Conservation (phyloP, 1,140 invertebrate genomes). For the Meloidogyne floridensis region DNA sequence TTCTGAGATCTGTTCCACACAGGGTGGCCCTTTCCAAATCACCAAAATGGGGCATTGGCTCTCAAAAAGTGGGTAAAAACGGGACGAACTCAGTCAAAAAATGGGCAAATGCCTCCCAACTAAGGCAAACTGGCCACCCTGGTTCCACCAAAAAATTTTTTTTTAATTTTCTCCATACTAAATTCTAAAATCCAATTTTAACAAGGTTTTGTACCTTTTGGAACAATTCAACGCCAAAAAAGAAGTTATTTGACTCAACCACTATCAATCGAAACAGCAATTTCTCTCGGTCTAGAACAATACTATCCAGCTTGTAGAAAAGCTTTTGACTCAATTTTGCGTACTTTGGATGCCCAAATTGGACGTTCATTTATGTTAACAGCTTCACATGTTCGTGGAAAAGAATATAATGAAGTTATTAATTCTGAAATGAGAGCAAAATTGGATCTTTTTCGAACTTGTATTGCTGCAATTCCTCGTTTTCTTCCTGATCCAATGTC, state of each 20-base stretch:
- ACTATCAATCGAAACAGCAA: slow-evolving; percentile 79
- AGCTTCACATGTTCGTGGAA: background rate
- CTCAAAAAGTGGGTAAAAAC: too few species aligned
- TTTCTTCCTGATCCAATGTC: slow-evolving; percentile 96
- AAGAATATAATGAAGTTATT: slow-evolving; percentile 14
- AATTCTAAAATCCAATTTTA: background rate
- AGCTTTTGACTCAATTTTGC: slow-evolving; percentile 91
- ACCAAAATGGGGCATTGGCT: too few species aligned
- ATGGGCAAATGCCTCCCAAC: too few species aligned
- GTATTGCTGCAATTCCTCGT: slow-evolving; percentile 94
- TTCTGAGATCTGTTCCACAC: too few species aligned
- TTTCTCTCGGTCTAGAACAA: slow-evolving; percentile 90
- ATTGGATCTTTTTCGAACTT: slow-evolving; percentile 95
- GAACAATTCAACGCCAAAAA: slow-evolving; percentile 84
- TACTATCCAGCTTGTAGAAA: slow-evolving; percentile 93
- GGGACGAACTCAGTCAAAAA: too few species aligned
- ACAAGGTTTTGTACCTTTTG: slow-evolving; percentile 55
- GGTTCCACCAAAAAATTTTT: too few species aligned
- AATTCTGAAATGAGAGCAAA: slow-evolving; percentile 68
- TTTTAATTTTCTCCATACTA: too few species aligned
- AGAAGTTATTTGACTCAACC: slow-evolving; percentile 90
- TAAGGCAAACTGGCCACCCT: too few species aligned
- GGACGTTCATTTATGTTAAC: slow-evolving; percentile 69
- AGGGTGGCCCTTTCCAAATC: too few species aligned
- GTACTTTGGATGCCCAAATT: slow-evolving; percentile 92